Conservation (phyloP, 2,888 invertebrate genomes). For the Epinotia bilunana region DNA sequence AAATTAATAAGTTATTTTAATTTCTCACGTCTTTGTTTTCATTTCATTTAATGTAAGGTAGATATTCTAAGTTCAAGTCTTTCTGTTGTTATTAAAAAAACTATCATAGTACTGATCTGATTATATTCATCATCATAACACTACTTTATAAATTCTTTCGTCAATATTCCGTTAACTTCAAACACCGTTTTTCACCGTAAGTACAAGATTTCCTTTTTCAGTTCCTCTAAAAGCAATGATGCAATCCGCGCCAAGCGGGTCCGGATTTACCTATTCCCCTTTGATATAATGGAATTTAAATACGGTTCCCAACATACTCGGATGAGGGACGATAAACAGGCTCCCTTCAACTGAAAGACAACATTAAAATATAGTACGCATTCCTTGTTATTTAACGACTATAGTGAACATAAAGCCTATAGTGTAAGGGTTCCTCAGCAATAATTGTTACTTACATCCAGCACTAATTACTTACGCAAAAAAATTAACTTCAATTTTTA, state of each 20-base stretch:
- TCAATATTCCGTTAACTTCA: neutral
- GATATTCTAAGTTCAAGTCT: neutral
- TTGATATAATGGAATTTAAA: constrained; percentile 14
- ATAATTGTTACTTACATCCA: too few species aligned
- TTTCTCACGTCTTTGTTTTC: neutral
- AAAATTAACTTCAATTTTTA: too few species aligned
- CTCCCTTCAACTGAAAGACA: neutral
- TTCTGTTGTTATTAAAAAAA: too few species aligned
- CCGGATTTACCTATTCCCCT: constrained; percentile 13
- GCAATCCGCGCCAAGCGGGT: constrained; percentile 17
- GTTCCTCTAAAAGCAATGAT: constrained; percentile 4
- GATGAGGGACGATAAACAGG: constrained; percentile 34
- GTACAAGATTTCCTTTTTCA: constrained; percentile 4
- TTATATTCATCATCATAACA: neutral
- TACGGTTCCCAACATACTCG: constrained; percentile 13
- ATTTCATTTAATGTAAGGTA: too few species aligned
- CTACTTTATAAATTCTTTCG: neutral
- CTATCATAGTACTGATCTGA: too few species aligned
- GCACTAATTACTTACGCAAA: too few species aligned
- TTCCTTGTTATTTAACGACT: neutral
- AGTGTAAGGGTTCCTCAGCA: too few species aligned
- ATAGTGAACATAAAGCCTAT: constrained; percentile 1
- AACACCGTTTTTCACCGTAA: neutral
- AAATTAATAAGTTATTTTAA: too few species aligned
- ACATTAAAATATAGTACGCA: constrained; percentile 19